phyloP scores from a whole-genome alignment of 2,113 vertebrate species.

The Abramis brama region DNA sequence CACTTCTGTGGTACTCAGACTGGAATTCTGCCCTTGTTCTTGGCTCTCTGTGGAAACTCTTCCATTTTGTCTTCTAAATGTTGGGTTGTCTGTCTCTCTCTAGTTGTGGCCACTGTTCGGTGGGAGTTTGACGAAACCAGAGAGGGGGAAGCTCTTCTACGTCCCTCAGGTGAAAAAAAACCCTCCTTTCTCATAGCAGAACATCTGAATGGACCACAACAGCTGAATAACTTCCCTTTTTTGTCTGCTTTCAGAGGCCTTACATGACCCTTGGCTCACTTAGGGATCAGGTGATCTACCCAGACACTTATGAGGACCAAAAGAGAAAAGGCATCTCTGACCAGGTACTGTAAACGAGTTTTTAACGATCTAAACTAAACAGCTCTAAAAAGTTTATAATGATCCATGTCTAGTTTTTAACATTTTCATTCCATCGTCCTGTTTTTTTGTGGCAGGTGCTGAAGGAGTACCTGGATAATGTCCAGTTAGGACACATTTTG shows the following conservation, averaged over 20 bases:
- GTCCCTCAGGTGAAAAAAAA: conserved; percentile 88
- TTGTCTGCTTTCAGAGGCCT: conserved; percentile 81
- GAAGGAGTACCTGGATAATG: conserved; percentile 95
- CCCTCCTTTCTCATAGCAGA: not conserved
- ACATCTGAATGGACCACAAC: not conserved
- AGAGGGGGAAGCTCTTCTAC: conserved; percentile 96
- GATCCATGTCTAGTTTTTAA: not conserved
- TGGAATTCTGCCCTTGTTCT: not conserved
- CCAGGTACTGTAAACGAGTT: conserved; percentile 72
- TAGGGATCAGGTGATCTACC: conserved; percentile 97
- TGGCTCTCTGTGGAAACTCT: not conserved
- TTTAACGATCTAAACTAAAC: not conserved
- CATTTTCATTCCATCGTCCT: not conserved
- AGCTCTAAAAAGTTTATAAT: not conserved
- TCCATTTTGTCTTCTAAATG: not conserved
- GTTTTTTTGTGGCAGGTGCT: conserved; percentile 79
- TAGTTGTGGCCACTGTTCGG: conserved; percentile 98
- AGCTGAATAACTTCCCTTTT: not conserved
- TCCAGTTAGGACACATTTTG: conserved; percentile 92
- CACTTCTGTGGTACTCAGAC: not conserved
- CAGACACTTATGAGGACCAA: conserved; percentile 90
- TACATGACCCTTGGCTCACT: conserved; percentile 97
- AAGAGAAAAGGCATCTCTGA: conserved; percentile 91
- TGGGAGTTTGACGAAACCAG: conserved; percentile 92
- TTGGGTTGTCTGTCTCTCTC: conserved; percentile 27